phyloP scores from a whole-genome alignment of 2,888 invertebrate species.

The Alloscopus bannaensis region DNA sequence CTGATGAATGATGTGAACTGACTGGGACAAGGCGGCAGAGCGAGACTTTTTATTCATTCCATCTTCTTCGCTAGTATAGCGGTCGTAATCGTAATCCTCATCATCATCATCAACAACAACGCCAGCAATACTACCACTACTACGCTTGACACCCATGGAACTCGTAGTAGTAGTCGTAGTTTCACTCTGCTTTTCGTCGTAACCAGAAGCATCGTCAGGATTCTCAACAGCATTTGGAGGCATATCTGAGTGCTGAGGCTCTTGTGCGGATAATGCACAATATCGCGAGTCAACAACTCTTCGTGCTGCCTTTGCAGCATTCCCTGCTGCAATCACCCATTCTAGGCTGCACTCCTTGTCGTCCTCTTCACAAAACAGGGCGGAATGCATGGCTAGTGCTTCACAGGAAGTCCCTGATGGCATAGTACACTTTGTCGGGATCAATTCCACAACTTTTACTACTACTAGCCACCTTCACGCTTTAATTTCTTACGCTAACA shows the following conservation, averaged over 20 bases:
- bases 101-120: slow-evolving; percentile 50
- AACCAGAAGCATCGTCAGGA: slow-evolving; percentile 6
- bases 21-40: slow-evolving; percentile 55
- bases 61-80: slow-evolving; percentile 40
- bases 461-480: too few species aligned
- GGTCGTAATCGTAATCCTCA: slow-evolving; percentile 35
- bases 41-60: slow-evolving; percentile 39
- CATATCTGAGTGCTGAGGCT: slow-evolving; percentile 13
- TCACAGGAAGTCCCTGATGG: slow-evolving; percentile 36
- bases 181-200: slow-evolving; percentile 36
- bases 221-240: background rate
- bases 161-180: slow-evolving; percentile 24
- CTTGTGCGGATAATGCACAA: slow-evolving; percentile 7
- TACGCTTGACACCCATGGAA: slow-evolving; percentile 14
- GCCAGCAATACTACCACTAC: slow-evolving; percentile 1
- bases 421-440: too few species aligned
- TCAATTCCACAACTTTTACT: too few species aligned
- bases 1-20: slow-evolving; percentile 56
- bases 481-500: too few species aligned
- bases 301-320: slow-evolving; percentile 50
- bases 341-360: slow-evolving; percentile 16
- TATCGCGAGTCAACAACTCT: slow-evolving; percentile 25
- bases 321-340: slow-evolving; percentile 42
- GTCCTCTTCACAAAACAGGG: slow-evolving; percentile 12
- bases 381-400: slow-evolving; percentile 35